These are phyloP conservation scores for Bombus superbus DNA, from an alignment of 1,140 invertebrate species.

Conservation along the genomic window DNA sequence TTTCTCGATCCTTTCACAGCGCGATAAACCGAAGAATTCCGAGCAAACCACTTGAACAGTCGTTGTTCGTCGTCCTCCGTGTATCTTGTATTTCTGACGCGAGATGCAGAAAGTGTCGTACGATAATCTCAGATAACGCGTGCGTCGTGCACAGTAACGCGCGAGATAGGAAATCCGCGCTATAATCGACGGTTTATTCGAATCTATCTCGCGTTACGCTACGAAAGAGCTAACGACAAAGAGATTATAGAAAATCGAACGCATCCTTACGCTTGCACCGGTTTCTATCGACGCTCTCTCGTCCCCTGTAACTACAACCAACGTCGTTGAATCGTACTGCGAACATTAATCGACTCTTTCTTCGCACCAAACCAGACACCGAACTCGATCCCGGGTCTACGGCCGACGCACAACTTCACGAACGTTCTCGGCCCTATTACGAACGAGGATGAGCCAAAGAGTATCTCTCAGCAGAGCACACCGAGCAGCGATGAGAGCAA, in stretches of 20 bases:
- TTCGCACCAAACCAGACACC: constrained; percentile 73
- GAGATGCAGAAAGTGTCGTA: too few species aligned
- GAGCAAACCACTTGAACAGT: too few species aligned
- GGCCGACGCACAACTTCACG: constrained; percentile 81
- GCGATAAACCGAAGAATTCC: too few species aligned
- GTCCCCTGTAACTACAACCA: background rate
- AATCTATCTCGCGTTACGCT: too few species aligned
- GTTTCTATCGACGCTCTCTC: background rate
- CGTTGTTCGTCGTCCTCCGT: too few species aligned
- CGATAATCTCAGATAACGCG: too few species aligned
- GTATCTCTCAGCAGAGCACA: constrained; percentile 85
- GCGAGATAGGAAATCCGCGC: too few species aligned
- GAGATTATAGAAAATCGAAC: background rate
- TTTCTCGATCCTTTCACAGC: too few species aligned
- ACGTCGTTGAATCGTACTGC: background rate
- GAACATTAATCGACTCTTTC: background rate
- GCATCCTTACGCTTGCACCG: background rate
- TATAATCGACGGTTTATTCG: too few species aligned
- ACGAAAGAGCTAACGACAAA: background rate
- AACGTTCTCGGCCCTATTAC: constrained; percentile 81
- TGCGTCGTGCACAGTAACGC: too few species aligned
- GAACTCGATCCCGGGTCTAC: constrained; percentile 83
- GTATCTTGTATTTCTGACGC: too few species aligned
- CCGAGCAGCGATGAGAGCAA: constrained; percentile 93
- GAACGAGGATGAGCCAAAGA: constrained; percentile 79